These are phyloP conservation scores for Bombus balteatus DNA, from an alignment of 1,140 invertebrate species.

Conservation along the genomic window DNA sequence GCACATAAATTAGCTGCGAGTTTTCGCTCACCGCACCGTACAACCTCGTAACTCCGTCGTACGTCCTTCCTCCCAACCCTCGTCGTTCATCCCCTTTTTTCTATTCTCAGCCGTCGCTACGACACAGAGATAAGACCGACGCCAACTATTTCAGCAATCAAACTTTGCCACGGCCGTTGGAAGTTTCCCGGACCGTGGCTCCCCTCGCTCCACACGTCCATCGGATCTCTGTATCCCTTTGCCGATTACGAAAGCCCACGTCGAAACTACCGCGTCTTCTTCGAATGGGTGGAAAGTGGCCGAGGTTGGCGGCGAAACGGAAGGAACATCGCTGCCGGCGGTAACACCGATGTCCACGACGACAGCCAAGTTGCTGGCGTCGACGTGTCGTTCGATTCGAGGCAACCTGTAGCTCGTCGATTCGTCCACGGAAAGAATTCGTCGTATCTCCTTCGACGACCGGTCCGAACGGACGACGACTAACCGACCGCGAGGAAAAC, in stretches of 20 bases:
- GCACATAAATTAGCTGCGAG: conserved; percentile 80
- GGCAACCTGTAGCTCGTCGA: conserved; percentile 60
- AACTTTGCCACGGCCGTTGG: conserved; percentile 71
- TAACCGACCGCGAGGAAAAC: background rate
- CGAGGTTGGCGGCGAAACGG: conserved; percentile 14
- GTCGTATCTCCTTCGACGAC: background rate
- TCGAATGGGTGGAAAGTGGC: background rate
- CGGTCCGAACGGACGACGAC: background rate
- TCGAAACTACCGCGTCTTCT: too few species aligned
- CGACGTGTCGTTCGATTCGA: background rate
- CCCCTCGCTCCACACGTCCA: background rate
- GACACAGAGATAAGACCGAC: conserved; percentile 67
- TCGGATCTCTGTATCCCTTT: background rate
- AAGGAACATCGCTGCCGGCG: conserved; percentile 4
- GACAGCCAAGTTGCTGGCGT: background rate
- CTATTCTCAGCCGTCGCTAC: conserved; percentile 32
- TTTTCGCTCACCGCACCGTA: conserved; percentile 64
- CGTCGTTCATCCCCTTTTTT: background rate
- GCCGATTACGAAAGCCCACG: background rate
- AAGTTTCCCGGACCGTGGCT: conserved; percentile 49
- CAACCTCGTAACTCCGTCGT: background rate
- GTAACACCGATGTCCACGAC: background rate
- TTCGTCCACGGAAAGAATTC: conserved; percentile 37
- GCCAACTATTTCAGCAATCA: conserved; percentile 74
- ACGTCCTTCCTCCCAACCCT: background rate